Evolutionary conservation across 1,140 invertebrate genomes (phyloP), one percentile per base, ranked within the genome.

Genomic region (Trichonephila clavipes): DNA sequence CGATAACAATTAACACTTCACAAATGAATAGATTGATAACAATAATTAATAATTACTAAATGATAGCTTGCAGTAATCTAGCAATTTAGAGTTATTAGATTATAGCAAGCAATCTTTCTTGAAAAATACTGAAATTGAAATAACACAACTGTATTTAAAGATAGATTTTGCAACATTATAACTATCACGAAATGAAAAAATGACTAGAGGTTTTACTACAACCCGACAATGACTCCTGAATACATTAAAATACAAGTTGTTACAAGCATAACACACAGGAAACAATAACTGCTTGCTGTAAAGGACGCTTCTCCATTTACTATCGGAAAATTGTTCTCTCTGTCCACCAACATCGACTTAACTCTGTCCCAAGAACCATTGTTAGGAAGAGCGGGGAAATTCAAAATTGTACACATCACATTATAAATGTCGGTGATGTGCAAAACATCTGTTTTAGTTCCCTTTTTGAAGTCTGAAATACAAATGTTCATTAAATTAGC

Each of bases 361-460:
- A 94, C 92, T 0, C 83, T 44, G 6, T 62, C 61, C 94, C 69
- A 94, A 28, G 94, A 94, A 0, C 94, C 94, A 19, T 94, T 94
- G 28, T 94, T 94, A 0, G 94, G 94, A 14, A 86, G 82, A 21
- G 94, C 90, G 14, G 85, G 24, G 24, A 95, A 90, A 2, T 87
- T 72, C 18, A 94, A 58, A 21, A 95, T 40, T 62, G 72, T 34
- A 34, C 94, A 94, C 40, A 95, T 94, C 0, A 95, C 64, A 81
- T 95, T 95, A 83, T 95, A 95, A 44, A 94, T 94, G 83, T 95
- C 95, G 6, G 91, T 93, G 59, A 90, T 95, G 59, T 87, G 62
- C 8, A 95, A 58, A 19, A 81, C 61, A 16, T 77, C 72, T 8
- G 94, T 69, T 7, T 10, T 90, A 19, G 19, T 90, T 58, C 89